Base-by-base conservation (phyloP, 1,140 invertebrate species). In the Procambarus virginalis region DNA sequence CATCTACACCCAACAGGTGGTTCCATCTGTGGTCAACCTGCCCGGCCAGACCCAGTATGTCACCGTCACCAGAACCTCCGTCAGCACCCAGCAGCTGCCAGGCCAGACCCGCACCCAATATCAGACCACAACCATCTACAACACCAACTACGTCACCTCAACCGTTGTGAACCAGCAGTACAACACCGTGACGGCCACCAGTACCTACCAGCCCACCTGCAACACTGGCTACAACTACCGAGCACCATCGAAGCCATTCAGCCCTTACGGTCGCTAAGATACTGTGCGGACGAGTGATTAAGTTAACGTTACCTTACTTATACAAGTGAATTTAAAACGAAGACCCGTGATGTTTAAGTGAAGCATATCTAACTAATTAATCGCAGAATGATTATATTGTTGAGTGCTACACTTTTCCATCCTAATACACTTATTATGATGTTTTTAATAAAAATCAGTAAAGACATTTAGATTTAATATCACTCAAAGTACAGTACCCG, bases 161-260 rank as follows among this genome's bases (percentile, higher is more conserved):
- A 89, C 87, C 3, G 76, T 78, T 8, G 84, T 45, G 55, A 77
- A 77, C 76, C 49, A 82, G 34, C 84, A 86, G 77, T 64, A 51
- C 90, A 86, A 84, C 84, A 91, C 90, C 64, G 84, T 91, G 22
- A 86, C 79, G 4, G 87, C 87, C 70, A 89, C 87, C 6, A 58
- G 51, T 5, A 91, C 90, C 8, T 64, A 64, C 45, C 70, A 83
- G 68, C 80, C 81, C 55, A 34, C 78, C 68, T 81, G 78, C 48
- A 85, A 85, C 45, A 86, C 79, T 4, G 90, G 90, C 12, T 91
- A 91, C 84, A 81, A 86, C 84, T 91, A 91, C 78, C 58, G 55
- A 1, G 5, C 22, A 51, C 90, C 90, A 0, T 48, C 73, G 49
- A 20, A 81, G 58, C 48, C 90, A 14, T 88, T 91, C 77, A 86